Percentiles rank a stretch among this genome's conserved stretches.
phyloP scores from a whole-genome alignment of 2,113 vertebrate species.

The Corythaixoides concolor region DNA sequence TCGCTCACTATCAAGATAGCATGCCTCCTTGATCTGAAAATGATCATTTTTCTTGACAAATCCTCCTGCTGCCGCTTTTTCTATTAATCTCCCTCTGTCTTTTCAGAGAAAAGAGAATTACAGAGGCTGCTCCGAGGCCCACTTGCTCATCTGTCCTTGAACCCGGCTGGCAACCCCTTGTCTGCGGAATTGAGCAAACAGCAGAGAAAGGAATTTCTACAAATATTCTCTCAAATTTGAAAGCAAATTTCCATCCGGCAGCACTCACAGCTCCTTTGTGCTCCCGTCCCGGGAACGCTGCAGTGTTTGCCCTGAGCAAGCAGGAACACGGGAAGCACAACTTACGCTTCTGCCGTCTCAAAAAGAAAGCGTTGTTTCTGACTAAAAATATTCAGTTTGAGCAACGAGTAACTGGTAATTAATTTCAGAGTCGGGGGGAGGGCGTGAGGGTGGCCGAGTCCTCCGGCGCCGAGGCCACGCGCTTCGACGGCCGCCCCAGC shows the following conservation, averaged over 20 bases:
- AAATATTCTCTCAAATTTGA: neutral
- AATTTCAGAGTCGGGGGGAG: neutral
- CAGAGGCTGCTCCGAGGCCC: conserved; percentile 3
- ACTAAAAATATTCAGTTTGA: neutral
- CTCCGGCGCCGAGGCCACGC: fast-evolving
- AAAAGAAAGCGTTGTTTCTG: neutral
- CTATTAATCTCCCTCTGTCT: conserved; percentile 51
- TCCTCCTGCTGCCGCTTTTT: conserved; percentile 32
- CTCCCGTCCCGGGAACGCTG: neutral
- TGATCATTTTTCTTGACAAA: conserved; percentile 57
- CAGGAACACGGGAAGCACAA: neutral
- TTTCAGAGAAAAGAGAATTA: conserved; percentile 38
- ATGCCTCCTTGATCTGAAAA: conserved; percentile 25
- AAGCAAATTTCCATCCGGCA: neutral
- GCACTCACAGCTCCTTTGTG: neutral
- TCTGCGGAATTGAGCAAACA: conserved; percentile 25
- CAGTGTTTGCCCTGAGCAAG: neutral
- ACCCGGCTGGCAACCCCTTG: neutral
- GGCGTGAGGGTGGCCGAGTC: neutral
- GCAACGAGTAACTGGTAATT: neutral
- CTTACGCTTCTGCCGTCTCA: neutral
- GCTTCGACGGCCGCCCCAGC: neutral
- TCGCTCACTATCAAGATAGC: neutral
- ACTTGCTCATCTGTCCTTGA: conserved; percentile 34
- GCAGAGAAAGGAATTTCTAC: conserved; percentile 12